Evolutionary conservation across 37 sponge, comb jelly and placozoan genomes (phyloP).

Genomic region (Spongilla lacustris): DNA sequence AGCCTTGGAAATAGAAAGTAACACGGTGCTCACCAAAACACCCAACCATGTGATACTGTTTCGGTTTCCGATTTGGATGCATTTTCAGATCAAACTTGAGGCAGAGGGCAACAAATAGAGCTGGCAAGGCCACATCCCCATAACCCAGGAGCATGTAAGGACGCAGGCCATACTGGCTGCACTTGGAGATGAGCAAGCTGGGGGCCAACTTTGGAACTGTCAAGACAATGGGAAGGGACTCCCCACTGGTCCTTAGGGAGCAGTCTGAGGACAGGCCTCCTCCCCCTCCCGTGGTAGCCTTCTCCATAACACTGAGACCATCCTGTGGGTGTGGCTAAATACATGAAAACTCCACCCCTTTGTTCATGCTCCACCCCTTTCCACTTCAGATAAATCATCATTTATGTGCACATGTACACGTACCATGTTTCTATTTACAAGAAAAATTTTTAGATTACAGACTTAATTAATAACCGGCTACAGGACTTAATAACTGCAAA

Average conservation of each 20-base stretch:
- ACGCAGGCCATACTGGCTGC: background rate
- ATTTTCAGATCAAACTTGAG: constrained; percentile 47
- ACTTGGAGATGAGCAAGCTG: constrained; percentile 13
- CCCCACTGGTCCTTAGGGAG: background rate
- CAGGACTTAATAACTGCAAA: too few relatives aligned
- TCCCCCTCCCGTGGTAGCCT: constrained; percentile 64
- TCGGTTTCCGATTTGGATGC: background rate
- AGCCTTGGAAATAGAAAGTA: too few relatives aligned
- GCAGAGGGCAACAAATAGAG: constrained; percentile 50
- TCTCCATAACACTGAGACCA: constrained; percentile 85
- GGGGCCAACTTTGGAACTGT: constrained; percentile 27
- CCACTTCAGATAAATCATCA: too few relatives aligned
- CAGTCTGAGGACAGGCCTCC: background rate
- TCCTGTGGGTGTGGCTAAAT: constrained; percentile 47
- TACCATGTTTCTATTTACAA: constrained; percentile 38
- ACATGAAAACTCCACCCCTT: too few relatives aligned
- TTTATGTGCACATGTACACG: constrained; percentile 43
- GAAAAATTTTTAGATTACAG: too few relatives aligned
- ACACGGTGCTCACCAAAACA: constrained; percentile 53
- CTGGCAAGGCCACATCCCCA: constrained; percentile 82
- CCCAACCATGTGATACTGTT: constrained; percentile 20
- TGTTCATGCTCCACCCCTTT: too few relatives aligned
- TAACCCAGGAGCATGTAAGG: constrained; percentile 58
- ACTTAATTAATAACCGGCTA: too few relatives aligned
- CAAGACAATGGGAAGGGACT: constrained; percentile 50